Conservation (phyloP, 2,113 vertebrate species). For the Anolis sagrei region DNA sequence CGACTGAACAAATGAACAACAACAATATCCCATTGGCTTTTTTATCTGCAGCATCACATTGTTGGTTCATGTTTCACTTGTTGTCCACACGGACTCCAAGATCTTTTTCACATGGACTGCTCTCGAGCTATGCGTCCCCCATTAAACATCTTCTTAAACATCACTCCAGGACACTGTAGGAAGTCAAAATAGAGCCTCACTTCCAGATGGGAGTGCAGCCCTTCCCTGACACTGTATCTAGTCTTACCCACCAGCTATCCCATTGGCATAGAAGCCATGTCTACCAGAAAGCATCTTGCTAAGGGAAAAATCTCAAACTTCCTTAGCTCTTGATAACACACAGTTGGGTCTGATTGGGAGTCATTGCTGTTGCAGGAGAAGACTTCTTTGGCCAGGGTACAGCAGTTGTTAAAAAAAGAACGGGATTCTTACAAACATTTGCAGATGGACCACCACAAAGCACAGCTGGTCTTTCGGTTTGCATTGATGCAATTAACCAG, state of each 20-base stretch:
- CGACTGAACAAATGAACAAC: too few species aligned
- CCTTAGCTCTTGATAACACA: background rate
- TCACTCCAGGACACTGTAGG: background rate
- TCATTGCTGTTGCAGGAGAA: too few species aligned
- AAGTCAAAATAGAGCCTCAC: too few species aligned
- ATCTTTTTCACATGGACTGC: too few species aligned
- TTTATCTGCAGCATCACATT: too few species aligned
- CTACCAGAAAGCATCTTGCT: background rate
- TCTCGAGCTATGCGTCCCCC: too few species aligned
- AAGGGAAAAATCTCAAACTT: background rate
- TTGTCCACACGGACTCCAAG: too few species aligned
- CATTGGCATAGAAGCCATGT: background rate
- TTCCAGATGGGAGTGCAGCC: background rate
- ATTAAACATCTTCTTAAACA: too few species aligned
- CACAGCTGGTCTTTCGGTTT: background rate
- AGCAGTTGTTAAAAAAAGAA: conserved; percentile 1
- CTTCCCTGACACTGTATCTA: background rate
- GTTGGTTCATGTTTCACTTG: too few species aligned
- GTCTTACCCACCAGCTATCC: background rate
- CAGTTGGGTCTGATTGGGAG: background rate
- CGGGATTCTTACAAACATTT: background rate
- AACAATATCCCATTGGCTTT: too few species aligned
- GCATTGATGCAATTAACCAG: background rate
- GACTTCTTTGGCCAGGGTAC: background rate
- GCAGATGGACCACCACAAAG: background rate